These are phyloP conservation scores for Lophius americanus DNA, from an alignment of 2,797 vertebrate genomes.

Conservation along the genomic window DNA sequence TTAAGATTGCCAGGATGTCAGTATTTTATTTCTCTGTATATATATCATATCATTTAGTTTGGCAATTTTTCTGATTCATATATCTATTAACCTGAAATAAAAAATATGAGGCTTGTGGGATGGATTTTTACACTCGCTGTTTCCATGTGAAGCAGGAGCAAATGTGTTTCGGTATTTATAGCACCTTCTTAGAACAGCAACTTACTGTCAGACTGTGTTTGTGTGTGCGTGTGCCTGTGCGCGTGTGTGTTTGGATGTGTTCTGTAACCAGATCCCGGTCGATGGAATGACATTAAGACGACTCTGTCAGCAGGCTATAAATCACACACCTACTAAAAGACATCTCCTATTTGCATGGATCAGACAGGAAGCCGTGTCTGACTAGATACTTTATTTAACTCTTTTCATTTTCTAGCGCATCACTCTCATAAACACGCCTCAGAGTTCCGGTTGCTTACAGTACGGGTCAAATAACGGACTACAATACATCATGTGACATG, in stretches of 20 bases:
- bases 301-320: slow-evolving; percentile 57
- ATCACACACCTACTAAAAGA: slow-evolving; percentile 38
- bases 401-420: slow-evolving; percentile 7
- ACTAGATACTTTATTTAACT: slow-evolving; percentile 3
- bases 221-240: slow-evolving; percentile 34
- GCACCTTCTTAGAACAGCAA: slow-evolving; percentile 77
- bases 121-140: slow-evolving; percentile 27
- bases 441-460: no score
- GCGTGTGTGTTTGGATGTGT: slow-evolving; percentile 8
- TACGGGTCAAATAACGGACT: no score
- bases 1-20: not conserved
- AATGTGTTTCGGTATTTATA: slow-evolving; percentile 78
- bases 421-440: no score
- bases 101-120: slow-evolving; percentile 16
- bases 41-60: slow-evolving; percentile 22
- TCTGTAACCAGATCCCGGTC: slow-evolving; percentile 63
- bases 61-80: slow-evolving; percentile 24
- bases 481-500: not conserved
- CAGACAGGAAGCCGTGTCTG: slow-evolving; percentile 13
- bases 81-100: slow-evolving; percentile 35
- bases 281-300: slow-evolving; percentile 64
- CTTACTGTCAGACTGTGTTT: slow-evolving; percentile 72
- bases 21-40: slow-evolving; percentile 3
- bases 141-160: slow-evolving; percentile 45
- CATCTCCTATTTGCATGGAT: slow-evolving; percentile 18